A percentile compares a stretch with the other conserved stretches of the same genome.
phyloP scores from a whole-genome alignment of 2,797 vertebrate species.

The Notolepis coatsorum region DNA sequence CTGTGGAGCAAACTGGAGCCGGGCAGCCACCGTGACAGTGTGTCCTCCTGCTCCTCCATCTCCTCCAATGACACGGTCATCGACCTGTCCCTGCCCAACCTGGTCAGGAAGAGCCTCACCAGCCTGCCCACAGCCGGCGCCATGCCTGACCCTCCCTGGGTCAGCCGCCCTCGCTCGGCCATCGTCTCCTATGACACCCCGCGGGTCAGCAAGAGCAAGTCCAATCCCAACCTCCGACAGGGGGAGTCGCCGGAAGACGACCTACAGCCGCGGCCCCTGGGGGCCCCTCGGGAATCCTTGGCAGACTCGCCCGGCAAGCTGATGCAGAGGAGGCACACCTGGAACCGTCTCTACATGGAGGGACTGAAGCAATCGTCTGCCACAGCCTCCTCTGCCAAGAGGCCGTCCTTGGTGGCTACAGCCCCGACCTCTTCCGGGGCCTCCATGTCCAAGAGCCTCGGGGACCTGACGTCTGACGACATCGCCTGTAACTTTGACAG shows the following conservation, averaged over 20 bases:
- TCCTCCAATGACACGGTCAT: constrained; percentile 95
- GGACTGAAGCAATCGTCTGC: constrained; percentile 82
- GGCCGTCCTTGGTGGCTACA: constrained; percentile 32
- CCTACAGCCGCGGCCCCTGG: constrained; percentile 76
- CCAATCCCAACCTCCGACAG: constrained; percentile 89
- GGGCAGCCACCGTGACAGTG: constrained; percentile 85
- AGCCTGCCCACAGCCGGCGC: constrained; percentile 70
- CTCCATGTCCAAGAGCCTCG: constrained; percentile 93
- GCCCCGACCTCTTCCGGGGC: constrained; percentile 41
- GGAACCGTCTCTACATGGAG: constrained; percentile 89
- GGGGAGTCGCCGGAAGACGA: constrained; percentile 58
- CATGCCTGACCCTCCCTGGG: constrained; percentile 61
- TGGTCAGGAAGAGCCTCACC: constrained; percentile 84
- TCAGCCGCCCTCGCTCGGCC: constrained; percentile 63
- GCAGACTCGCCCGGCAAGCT: constrained; percentile 54
- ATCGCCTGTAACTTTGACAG: constrained; percentile 88
- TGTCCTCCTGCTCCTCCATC: constrained; percentile 95
- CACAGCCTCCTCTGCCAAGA: constrained; percentile 53
- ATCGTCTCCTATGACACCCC: constrained; percentile 52
- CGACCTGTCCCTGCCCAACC: constrained; percentile 89
- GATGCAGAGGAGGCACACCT: constrained; percentile 85
- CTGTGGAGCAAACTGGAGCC: constrained; percentile 93
- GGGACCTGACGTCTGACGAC: constrained; percentile 94
- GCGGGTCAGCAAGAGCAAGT: constrained; percentile 89
- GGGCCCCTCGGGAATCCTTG: constrained; percentile 40